These are phyloP conservation scores for Tribolium freemani DNA, from an alignment of 2,888 invertebrate genomes.

Conservation along the genomic window DNA sequence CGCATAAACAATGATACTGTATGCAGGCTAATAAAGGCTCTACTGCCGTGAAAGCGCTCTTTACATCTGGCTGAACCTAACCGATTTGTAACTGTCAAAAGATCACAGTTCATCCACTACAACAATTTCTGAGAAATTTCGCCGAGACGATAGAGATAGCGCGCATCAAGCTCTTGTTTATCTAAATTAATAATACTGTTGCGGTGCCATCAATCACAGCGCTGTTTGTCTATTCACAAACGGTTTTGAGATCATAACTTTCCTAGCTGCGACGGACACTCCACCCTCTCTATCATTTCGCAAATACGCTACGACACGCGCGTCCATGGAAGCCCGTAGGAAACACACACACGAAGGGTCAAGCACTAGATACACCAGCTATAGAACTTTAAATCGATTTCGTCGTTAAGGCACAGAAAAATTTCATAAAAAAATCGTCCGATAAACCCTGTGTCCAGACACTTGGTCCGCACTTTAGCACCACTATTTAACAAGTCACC, in stretches of 20 bases:
- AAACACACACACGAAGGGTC: conserved; percentile 51
- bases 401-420: conserved; percentile 40
- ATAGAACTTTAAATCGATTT: conserved; percentile 24
- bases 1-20: conserved; percentile 50
- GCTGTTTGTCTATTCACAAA: conserved; percentile 47
- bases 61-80: conserved; percentile 55
- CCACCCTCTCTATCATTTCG: conserved; percentile 7
- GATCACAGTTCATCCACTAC: conserved; percentile 58
- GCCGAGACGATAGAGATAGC: conserved; percentile 51
- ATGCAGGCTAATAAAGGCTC: conserved; percentile 47
- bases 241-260: conserved; percentile 43
- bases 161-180: conserved; percentile 51
- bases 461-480: conserved; percentile 53
- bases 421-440: conserved; percentile 38
- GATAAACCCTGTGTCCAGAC: conserved; percentile 50
- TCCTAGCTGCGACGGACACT: conserved; percentile 23
- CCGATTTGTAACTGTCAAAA: conserved; percentile 57
- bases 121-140: conserved; percentile 54
- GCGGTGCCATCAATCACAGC: conserved; percentile 55
- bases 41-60: conserved; percentile 49
- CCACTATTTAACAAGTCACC: conserved; percentile 58
- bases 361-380: conserved; percentile 41
- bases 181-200: conserved; percentile 59
- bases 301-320: conserved; percentile 13
- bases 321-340: conserved; percentile 56